Evolutionary conservation across 2,888 invertebrate genomes (phyloP), one percentile per base, ranked within the genome.

Genomic region (Oasisia sp.): DNA sequence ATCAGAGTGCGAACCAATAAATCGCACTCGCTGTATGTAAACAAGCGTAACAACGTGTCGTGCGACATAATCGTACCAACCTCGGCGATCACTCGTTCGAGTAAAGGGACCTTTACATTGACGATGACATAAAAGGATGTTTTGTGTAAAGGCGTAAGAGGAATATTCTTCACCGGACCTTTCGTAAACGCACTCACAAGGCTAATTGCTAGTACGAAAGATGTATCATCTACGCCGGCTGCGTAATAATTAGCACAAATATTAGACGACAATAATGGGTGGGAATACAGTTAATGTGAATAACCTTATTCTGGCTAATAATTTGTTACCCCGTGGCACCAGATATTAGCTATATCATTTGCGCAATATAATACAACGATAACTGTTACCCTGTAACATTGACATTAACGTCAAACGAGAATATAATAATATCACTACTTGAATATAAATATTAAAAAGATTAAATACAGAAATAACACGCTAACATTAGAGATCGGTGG

Each of bases 351-450:
- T 19, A 27, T 74, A 74, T 74, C 50, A 50, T 50, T 50, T 74
- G 74, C 74, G 27, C 74, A 19, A 27, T 74, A 74, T n/a, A 19
- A 74, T 74, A 74, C 74, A 74, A 74, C 74, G 27, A 74, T 19
- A 74, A 7, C 27, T 74, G 74, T 74, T 74, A 74, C 74, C 74
- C 74, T 74, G 74, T 74, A 74, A 74, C 74, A 74, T 27, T 74
- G 74, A n/a, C 74, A 74, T 27, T 74, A 27, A 74, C 27, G 8
- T 74, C 74, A 74, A 74, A 74, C 74, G 74, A 27, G 74, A 74
- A 74, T 19, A 74, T 74, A 74, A 74, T 74, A 74, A 74, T 74
- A 74, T 74, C 74, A 74, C 74, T 74, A 74, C 74, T 74, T 74
- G 74, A 74, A 74, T 74, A 74, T 74, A 74, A 74, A 74, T 74